Conservation (phyloP, 2,888 invertebrate species). For the Troilus luridus region DNA sequence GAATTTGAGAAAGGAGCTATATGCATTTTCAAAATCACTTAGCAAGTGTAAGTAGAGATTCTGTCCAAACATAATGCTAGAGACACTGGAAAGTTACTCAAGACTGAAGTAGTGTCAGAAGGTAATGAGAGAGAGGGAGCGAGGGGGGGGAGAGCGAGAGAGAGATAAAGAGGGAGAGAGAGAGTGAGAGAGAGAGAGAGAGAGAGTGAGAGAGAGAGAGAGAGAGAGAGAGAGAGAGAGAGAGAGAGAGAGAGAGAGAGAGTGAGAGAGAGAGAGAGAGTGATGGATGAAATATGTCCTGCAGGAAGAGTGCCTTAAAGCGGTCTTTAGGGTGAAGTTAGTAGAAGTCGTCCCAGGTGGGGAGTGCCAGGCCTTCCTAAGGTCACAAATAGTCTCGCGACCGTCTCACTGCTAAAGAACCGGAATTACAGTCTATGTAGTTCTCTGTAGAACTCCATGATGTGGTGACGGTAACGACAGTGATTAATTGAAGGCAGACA, state of each 20-base stretch:
- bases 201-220: too few relatives aligned
- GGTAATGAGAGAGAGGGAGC: too few relatives aligned
- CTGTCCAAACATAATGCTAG: not conserved
- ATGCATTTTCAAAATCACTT: not conserved
- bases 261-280: not conserved
- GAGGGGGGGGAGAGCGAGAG: too few relatives aligned
- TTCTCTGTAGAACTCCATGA: too few relatives aligned
- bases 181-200: too few relatives aligned
- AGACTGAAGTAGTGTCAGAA: not conserved
- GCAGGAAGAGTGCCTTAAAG: slow-evolving; percentile 4
- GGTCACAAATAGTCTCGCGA: slow-evolving; percentile 15
- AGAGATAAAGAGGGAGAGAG: too few relatives aligned
- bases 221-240: too few relatives aligned
- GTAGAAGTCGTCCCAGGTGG: slow-evolving; percentile 25
- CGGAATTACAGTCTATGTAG: not conserved
- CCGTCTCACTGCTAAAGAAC: not conserved
- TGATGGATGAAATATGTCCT: slow-evolving; percentile 23
- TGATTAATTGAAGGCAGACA: not conserved
- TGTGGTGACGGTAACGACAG: not conserved
- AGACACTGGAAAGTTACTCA: not conserved
- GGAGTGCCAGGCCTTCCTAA: not conserved
- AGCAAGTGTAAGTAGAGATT: not conserved
- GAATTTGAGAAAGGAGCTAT: too few relatives aligned
- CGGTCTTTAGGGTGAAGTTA: slow-evolving; percentile 45
- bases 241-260: too few relatives aligned